Evolutionary conservation across 2,113 vertebrate genomes (phyloP).

Genomic region (Benthochromis sp.): DNA sequence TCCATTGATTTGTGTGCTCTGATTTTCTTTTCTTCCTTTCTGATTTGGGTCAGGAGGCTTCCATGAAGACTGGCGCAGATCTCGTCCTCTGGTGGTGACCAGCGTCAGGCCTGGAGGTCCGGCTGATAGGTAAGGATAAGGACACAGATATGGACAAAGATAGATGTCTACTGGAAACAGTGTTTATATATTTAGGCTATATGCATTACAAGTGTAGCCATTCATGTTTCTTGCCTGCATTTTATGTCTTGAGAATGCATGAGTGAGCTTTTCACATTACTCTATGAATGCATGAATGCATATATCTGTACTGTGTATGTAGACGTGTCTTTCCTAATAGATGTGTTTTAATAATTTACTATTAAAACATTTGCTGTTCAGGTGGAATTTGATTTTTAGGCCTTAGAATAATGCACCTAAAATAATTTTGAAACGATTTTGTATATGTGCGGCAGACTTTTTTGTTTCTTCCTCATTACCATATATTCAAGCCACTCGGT

Average conservation of each 20-base stretch:
- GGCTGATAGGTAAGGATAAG: slow-evolving; percentile 83
- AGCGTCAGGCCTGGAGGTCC: slow-evolving; percentile 88
- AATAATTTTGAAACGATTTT: background rate
- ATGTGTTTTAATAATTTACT: background rate
- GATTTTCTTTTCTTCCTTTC: slow-evolving; percentile 18
- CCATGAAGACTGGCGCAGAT: slow-evolving; percentile 93
- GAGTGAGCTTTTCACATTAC: background rate
- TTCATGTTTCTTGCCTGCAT: background rate
- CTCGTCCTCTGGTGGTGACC: slow-evolving; percentile 86
- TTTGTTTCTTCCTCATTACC: background rate
- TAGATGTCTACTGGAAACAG: background rate
- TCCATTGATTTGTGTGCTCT: background rate
- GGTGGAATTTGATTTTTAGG: background rate
- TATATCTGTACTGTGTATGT: background rate
- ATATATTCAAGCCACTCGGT: background rate
- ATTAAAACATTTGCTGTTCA: background rate
- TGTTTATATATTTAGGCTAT: background rate
- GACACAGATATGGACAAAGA: background rate
- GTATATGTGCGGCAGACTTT: background rate
- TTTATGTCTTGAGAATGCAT: background rate
- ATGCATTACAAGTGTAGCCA: background rate
- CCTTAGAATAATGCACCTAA: background rate
- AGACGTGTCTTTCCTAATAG: background rate
- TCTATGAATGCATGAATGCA: background rate
- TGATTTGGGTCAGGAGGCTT: slow-evolving; percentile 77